Conservation (phyloP, 2,113 vertebrate genomes). For the Erythrolamprus reginae region DNA sequence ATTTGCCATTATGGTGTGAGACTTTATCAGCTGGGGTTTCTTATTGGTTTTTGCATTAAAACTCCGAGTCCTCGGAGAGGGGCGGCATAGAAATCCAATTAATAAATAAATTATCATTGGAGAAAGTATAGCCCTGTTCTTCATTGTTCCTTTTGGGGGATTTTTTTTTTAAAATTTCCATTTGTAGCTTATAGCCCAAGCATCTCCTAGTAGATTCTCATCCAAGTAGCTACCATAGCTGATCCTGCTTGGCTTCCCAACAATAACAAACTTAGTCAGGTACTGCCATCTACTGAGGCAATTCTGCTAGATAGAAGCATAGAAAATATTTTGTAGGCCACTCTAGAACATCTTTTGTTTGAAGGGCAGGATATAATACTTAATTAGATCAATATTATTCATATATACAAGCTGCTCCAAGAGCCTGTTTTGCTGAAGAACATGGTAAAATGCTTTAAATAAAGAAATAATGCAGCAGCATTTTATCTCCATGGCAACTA, state of each 20-base stretch:
- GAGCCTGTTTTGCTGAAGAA: not conserved
- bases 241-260: not conserved
- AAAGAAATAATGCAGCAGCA: not conserved
- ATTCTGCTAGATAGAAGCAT: not conserved
- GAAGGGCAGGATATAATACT: not conserved
- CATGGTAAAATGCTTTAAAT: not conserved
- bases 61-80: no score
- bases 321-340: not conserved
- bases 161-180: not conserved
- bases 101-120: no score
- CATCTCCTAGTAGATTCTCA: not conserved
- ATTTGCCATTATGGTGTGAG: not conserved
- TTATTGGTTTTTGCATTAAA: not conserved
- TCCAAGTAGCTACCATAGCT: not conserved
- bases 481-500: slow-evolving; percentile 11
- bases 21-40: not conserved
- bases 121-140: not conserved
- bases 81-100: no score
- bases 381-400: not conserved
- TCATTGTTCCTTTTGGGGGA: not conserved
- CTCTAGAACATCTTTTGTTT: not conserved
- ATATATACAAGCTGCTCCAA: not conserved
- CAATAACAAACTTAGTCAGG: not conserved
- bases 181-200: not conserved
- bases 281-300: not conserved